phyloP scores from a whole-genome alignment of 2,113 vertebrate genomes.

The Xiphophorus maculatus region DNA sequence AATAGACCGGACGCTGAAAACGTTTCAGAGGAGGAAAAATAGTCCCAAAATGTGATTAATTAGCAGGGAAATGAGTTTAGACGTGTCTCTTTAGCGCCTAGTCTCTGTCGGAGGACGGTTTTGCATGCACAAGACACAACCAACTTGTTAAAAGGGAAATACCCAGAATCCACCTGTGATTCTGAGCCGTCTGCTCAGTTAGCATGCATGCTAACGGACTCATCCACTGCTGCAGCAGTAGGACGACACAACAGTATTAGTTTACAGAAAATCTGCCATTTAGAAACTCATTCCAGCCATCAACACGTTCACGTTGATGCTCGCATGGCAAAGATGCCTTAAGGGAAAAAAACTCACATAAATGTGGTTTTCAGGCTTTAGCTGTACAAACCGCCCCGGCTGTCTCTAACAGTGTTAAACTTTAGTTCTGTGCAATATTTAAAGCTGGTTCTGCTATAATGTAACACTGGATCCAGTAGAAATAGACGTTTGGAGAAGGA shows the following conservation, averaged over 20 bases:
- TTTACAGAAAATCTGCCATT: slow-evolving; percentile 19
- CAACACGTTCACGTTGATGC: neutral
- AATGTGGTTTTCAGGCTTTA: slow-evolving; percentile 52
- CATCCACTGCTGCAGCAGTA: slow-evolving; percentile 25
- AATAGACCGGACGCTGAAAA: slow-evolving; percentile 39
- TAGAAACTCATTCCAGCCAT: neutral
- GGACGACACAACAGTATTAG: slow-evolving; percentile 47
- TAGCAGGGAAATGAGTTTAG: neutral
- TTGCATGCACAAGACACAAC: neutral
- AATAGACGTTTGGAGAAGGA: too few relatives aligned
- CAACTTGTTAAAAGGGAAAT: neutral
- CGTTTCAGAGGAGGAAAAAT: neutral
- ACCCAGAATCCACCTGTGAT: neutral
- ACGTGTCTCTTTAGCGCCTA: neutral
- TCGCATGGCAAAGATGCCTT: slow-evolving; percentile 55
- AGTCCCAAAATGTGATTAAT: neutral
- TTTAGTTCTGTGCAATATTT: slow-evolving; percentile 12
- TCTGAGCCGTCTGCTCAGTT: too few relatives aligned
- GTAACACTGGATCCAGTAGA: slow-evolving; percentile 1
- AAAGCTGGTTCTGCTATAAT: slow-evolving; percentile 3
- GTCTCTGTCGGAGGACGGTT: neutral
- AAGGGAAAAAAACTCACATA: slow-evolving; percentile 32
- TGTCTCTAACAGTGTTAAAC: slow-evolving; percentile 21
- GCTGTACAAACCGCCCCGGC: slow-evolving; percentile 40
- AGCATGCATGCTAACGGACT: slow-evolving; percentile 18